A percentile compares a stretch with the other conserved stretches of the same genome.
Evolutionary conservation across 92 coral and sea anemone species (phyloP).

Genomic region (Porites lobata): DNA sequence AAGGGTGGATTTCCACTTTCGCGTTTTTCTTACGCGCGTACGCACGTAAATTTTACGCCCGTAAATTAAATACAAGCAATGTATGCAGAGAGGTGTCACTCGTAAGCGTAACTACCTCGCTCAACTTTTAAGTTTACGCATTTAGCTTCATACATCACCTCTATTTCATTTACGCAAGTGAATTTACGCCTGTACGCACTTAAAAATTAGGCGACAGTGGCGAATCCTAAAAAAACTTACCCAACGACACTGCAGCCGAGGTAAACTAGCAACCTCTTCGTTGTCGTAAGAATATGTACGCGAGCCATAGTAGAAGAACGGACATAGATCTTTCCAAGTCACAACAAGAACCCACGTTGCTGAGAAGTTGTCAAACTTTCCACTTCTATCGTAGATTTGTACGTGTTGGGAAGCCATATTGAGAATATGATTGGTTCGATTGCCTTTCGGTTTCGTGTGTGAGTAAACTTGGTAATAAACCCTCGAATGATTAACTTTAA

Average conservation of each 20-base stretch:
- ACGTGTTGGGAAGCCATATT: background rate
- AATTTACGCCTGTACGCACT: no score
- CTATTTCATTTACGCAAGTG: no score
- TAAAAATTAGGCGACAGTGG: no score
- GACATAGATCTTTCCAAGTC: background rate
- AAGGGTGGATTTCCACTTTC: no score
- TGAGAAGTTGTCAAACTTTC: background rate
- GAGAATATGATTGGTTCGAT: background rate
- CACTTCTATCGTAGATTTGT: background rate
- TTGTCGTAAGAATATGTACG: background rate
- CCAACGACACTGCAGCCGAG: background rate
- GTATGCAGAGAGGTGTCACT: no score
- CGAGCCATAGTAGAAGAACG: background rate
- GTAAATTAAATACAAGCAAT: no score
- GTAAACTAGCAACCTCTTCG: background rate
- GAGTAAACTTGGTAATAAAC: background rate
- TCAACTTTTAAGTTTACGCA: no score
- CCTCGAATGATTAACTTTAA: background rate
- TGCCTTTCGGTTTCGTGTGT: background rate
- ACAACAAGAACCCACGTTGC: conserved; percentile 1
- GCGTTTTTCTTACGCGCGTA: no score
- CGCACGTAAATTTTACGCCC: no score
- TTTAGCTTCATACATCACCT: background rate
- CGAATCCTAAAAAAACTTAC: background rate
- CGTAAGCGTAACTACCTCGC: no score